Percentiles rank a stretch among this genome's conserved stretches.
Evolutionary conservation across 2,113 vertebrate species (phyloP).

Genomic region (Ivindomyrus marchei): DNA sequence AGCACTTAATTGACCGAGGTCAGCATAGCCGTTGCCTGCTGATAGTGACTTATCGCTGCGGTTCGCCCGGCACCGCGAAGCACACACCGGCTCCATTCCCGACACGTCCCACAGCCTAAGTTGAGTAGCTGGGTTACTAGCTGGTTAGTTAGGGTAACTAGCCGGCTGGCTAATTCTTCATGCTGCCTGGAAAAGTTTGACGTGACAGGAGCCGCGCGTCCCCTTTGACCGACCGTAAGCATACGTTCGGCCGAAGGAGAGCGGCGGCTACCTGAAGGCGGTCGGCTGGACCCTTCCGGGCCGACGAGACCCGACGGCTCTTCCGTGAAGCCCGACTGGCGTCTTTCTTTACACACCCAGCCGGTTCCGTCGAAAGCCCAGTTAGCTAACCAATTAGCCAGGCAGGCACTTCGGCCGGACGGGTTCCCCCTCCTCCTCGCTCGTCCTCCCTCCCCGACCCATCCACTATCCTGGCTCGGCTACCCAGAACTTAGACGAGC

Average conservation of each 20-base stretch:
- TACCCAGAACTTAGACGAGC: neutral
- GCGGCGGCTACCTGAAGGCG: neutral
- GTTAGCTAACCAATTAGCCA: conserved; percentile 5
- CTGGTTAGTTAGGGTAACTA: neutral
- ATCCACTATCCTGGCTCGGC: neutral
- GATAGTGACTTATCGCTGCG: neutral
- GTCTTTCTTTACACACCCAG: neutral
- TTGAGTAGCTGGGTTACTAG: neutral
- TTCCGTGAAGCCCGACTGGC: neutral
- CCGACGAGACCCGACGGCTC: neutral
- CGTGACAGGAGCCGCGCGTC: neutral
- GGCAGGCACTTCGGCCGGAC: neutral
- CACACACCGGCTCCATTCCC: neutral
- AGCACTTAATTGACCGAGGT: neutral
- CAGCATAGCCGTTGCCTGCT: neutral
- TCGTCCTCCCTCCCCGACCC: neutral
- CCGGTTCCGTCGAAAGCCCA: conserved; percentile 9
- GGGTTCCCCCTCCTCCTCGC: neutral
- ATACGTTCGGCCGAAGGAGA: too few relatives aligned
- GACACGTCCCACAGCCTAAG: neutral
- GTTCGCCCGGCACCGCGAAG: neutral
- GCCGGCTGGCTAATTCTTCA: neutral
- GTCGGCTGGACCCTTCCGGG: neutral
- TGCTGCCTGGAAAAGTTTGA: neutral
- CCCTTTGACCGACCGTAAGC: neutral